Percentiles rank a stretch among this genome's conserved stretches.
Conservation (phyloP, 2,888 invertebrate species). For the Sesamia inferens region DNA sequence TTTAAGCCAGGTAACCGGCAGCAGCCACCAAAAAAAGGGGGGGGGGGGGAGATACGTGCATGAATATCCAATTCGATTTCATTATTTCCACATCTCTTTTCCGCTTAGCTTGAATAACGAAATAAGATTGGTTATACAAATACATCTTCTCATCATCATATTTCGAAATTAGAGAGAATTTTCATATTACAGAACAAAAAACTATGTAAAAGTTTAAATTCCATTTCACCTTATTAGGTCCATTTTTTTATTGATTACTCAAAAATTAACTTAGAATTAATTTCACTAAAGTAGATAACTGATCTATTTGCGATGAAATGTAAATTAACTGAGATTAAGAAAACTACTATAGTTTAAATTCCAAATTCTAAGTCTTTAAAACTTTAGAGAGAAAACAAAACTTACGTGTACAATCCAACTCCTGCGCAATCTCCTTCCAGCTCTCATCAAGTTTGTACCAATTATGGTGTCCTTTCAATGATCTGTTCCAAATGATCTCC, state of each 20-base stretch:
- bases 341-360: background rate
- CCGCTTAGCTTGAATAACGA: too few relatives aligned
- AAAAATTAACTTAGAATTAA: background rate
- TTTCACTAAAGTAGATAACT: background rate
- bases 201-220: background rate
- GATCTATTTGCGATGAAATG: background rate
- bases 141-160: too few relatives aligned
- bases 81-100: too few relatives aligned
- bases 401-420: slow-evolving; percentile 86
- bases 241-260: background rate
- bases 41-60: too few relatives aligned
- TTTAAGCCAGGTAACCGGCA: too few relatives aligned
- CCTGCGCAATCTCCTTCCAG: slow-evolving; percentile 86
- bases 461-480: slow-evolving; percentile 86
- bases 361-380: background rate
- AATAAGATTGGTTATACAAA: too few relatives aligned
- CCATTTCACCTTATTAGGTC: background rate
- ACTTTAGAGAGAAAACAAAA: slow-evolving; percentile 31
- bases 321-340: background rate
- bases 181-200: background rate
- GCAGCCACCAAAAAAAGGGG: too few relatives aligned
- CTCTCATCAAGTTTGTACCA: slow-evolving; percentile 87
- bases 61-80: too few relatives aligned
- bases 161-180: background rate
- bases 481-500: slow-evolving; percentile 86